Evolutionary conservation across 2,797 vertebrate genomes (phyloP).

Genomic region (Lithobates sylvaticus): DNA sequence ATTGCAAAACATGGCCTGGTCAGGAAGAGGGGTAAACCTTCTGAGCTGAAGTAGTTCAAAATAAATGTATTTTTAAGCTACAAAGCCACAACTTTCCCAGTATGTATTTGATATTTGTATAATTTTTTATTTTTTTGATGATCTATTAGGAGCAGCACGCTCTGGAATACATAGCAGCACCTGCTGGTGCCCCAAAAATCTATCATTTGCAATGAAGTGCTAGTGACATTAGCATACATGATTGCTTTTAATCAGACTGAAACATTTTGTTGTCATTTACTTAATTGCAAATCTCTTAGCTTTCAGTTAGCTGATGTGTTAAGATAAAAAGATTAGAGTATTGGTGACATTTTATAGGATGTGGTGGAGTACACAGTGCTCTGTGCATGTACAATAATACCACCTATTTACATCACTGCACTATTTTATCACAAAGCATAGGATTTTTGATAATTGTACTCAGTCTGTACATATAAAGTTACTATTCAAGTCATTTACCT

Average conservation of each 20-base stretch:
- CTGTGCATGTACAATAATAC: background rate
- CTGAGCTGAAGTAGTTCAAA: too few relatives aligned
- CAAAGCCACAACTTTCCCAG: too few relatives aligned
- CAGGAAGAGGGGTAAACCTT: too few relatives aligned
- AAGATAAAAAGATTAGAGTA: background rate
- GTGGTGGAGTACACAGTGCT: background rate
- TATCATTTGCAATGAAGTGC: background rate
- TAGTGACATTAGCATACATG: conserved; percentile 21
- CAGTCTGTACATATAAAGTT: too few relatives aligned
- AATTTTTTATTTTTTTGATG: too few relatives aligned
- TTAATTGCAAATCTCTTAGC: conserved; percentile 32
- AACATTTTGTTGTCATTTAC: conserved; percentile 20
- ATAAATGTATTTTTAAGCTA: too few relatives aligned
- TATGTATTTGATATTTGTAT: too few relatives aligned
- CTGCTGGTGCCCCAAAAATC: background rate
- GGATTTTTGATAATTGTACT: too few relatives aligned
- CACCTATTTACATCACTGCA: background rate
- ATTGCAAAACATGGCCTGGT: too few relatives aligned
- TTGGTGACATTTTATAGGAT: background rate
- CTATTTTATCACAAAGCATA: too few relatives aligned
- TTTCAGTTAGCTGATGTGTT: conserved; percentile 23
- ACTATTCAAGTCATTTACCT: too few relatives aligned
- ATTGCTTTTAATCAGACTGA: conserved; percentile 31
- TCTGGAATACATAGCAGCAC: conserved; percentile 8
- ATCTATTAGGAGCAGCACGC: too few relatives aligned